phyloP scores from a whole-genome alignment of 2,888 invertebrate species.

The Cephus pygmeus region DNA sequence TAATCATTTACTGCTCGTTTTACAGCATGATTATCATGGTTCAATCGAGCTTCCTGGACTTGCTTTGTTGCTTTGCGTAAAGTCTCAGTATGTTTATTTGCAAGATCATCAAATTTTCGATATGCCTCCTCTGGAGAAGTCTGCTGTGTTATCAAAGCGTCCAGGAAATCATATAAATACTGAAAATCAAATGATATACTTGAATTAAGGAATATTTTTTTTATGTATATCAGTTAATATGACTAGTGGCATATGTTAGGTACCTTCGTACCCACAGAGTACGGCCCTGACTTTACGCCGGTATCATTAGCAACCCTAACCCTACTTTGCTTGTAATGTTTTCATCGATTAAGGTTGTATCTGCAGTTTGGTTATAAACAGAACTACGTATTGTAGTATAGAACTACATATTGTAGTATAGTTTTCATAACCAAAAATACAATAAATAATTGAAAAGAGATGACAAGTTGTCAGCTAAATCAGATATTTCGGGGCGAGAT shows the following conservation, averaged over 20 bases:
- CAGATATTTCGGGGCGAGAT: constrained; percentile 62
- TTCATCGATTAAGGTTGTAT: not conserved
- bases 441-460: constrained; percentile 19
- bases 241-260: not conserved
- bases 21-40: constrained; percentile 88
- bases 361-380: not conserved
- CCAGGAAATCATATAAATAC: constrained; percentile 94
- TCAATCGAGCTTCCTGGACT: constrained; percentile 91
- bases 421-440: not conserved
- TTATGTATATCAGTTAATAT: constrained; percentile 8
- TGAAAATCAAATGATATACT: constrained; percentile 52
- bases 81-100: constrained; percentile 89
- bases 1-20: constrained; percentile 92
- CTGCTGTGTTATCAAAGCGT: constrained; percentile 96
- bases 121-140: constrained; percentile 97
- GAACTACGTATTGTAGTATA: not conserved
- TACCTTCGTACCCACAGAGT: not conserved
- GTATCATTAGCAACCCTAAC: not conserved
- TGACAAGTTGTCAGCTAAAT: constrained; percentile 53
- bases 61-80: constrained; percentile 92
- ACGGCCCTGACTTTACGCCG: not conserved
- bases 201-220: not conserved
- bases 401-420: not conserved
- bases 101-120: constrained; percentile 94
- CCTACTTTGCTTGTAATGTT: not conserved